phyloP scores from a whole-genome alignment of 2,888 invertebrate genomes.

The Megastigmus dorsalis region DNA sequence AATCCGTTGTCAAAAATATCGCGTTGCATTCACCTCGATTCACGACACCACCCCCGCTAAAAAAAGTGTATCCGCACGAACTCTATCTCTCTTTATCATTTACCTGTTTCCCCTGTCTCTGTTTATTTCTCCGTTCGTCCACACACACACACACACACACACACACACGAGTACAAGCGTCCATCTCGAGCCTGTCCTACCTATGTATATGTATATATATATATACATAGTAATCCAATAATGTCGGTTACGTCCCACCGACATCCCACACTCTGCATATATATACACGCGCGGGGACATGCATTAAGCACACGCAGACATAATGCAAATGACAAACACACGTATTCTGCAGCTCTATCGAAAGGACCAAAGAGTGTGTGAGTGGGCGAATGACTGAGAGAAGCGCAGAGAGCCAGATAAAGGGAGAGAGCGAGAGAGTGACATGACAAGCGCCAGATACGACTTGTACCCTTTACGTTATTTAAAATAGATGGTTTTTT shows the following conservation, averaged over 20 bases:
- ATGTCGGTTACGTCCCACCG: slow-evolving; percentile 52
- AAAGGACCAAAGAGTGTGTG: background rate
- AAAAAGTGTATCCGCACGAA: too few relatives aligned
- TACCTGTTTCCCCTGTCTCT: slow-evolving; percentile 38
- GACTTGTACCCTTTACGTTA: background rate
- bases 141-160: background rate
- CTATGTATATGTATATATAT: slow-evolving; percentile 1
- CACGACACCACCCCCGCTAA: too few relatives aligned
- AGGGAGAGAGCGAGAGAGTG: slow-evolving; percentile 1
- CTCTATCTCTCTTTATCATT: slow-evolving; percentile 18
- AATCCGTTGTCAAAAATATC: too few relatives aligned
- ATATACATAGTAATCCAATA: slow-evolving; percentile 47
- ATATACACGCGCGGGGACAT: background rate
- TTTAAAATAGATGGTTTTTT: too few relatives aligned
- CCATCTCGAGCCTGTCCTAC: too few relatives aligned
- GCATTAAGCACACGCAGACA: slow-evolving; percentile 40
- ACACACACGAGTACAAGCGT: too few relatives aligned
- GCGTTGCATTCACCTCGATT: too few relatives aligned
- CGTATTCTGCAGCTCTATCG: too few relatives aligned
- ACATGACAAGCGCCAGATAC: background rate
- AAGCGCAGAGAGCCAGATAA: background rate
- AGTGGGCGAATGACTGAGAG: background rate
- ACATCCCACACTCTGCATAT: slow-evolving; percentile 4
- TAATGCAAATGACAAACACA: slow-evolving; percentile 52
- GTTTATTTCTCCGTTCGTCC: slow-evolving; percentile 35